These are phyloP conservation scores for Peromyscus nudipes DNA, from an alignment of 2,797 vertebrate species.

Conservation along the genomic window DNA sequence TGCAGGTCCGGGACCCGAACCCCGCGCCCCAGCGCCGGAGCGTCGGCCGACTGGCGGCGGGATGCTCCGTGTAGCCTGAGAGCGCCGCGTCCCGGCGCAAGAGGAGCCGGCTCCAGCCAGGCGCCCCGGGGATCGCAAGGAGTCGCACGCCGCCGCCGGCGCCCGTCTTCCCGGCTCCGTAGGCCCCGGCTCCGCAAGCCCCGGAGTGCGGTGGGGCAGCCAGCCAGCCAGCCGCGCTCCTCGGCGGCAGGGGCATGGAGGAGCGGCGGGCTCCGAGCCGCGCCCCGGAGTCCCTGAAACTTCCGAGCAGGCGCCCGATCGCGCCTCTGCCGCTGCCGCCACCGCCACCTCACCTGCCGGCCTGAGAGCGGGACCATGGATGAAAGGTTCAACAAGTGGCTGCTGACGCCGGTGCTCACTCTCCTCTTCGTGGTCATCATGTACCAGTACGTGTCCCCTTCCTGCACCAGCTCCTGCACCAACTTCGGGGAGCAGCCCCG, in stretches of 20 bases:
- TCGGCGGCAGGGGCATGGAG: constrained; percentile 83
- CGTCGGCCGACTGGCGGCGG: background rate
- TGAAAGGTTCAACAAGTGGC: constrained; percentile 96
- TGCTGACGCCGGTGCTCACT: constrained; percentile 95
- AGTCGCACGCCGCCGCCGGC: constrained; percentile 33
- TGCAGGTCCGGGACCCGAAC: background rate
- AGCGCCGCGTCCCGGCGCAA: background rate
- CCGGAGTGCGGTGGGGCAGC: constrained; percentile 65
- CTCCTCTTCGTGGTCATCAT: constrained; percentile 96
- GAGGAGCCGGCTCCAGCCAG: background rate
- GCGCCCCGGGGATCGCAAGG: constrained; percentile 44
- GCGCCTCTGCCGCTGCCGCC: constrained; percentile 71
- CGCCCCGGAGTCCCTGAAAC: constrained; percentile 83
- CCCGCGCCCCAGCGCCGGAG: constrained; percentile 15
- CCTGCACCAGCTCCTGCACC: constrained; percentile 91
- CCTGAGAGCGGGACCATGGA: constrained; percentile 92
- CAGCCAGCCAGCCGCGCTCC: constrained; percentile 72
- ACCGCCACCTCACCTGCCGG: constrained; percentile 76
- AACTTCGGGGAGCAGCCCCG: constrained; percentile 89
- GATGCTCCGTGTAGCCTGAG: constrained; percentile 54
- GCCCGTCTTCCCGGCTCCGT: constrained; percentile 1
- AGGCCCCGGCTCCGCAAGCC: constrained; percentile 54
- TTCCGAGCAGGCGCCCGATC: constrained; percentile 73
- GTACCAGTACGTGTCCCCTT: constrained; percentile 96
- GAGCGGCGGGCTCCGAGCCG: constrained; percentile 81